Base-by-base conservation (phyloP, 2,797 vertebrate species). In the Percopsis omiscomaycus region DNA sequence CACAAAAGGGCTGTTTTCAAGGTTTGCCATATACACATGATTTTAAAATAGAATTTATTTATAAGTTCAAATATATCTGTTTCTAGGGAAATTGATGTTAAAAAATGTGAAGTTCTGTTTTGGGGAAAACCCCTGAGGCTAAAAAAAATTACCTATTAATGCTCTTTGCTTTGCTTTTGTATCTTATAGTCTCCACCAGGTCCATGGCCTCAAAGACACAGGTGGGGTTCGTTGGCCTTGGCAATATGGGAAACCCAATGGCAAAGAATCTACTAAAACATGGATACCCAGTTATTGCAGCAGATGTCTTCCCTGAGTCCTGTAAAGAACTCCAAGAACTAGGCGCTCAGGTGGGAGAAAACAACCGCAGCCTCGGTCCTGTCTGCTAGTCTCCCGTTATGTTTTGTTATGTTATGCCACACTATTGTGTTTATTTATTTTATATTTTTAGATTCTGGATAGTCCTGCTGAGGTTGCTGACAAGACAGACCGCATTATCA, bases 161-260 rank as follows among this genome's bases (percentile, higher is more conserved):
- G 3, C 0, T 5, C 66, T 52, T 73, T 42, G 12, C 15, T 0
- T 0, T 32, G 50, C 0, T 0, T 37, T 53, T 3, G 75, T 59
- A 2, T 55, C 12, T 80, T 79, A 69, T 75, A 98, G 97, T 94
- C 69, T 94, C 90, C 88, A 91, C 89, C 69, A 96, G 98, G 90
- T 92, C 93, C 59, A 92, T 99, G 98, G 97, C 97, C 87, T 99
- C 96, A 56, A 98, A 99, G 90, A 98, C 96, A 55, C 94, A 93
- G 30, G 95, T 99, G 87, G 98, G 98, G 80, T 99, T 99, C 76
- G 65, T 99, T 85, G 98, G 98, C 48, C 87, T 99, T 84, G 98
- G 98, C 64, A 98, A 99, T 79, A 99, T 99, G 98, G 98, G 98
- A 75, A 98, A 95, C 85, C 97, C 96, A 71, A 99, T 99, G 98